Conservation (phyloP, 2,888 invertebrate species). For the Zaprionus obscuricornis region DNA sequence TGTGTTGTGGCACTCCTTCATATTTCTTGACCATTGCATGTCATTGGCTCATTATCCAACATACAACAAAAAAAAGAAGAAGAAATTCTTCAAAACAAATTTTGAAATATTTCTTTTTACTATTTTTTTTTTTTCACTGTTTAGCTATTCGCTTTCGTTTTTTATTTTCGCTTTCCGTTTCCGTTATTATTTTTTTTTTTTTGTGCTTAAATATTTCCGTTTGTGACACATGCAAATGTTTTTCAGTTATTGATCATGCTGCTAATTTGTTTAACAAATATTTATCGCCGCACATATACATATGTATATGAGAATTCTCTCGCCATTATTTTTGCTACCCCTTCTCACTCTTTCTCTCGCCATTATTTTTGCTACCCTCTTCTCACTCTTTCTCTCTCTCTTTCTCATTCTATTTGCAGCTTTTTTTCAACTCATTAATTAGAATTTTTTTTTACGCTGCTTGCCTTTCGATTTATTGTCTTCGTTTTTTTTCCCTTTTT, state of each 20-base stretch:
- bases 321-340: constrained; percentile 17
- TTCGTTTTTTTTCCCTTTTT: constrained; percentile 6
- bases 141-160: too few relatives aligned
- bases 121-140: not conserved
- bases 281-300: constrained; percentile 31
- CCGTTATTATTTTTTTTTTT: not conserved
- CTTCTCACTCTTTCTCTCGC: not conserved
- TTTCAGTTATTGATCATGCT: not conserved
- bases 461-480: constrained; percentile 39
- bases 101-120: too few relatives aligned
- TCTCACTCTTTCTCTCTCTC: not conserved
- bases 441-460: constrained; percentile 45
- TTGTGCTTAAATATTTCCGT: constrained; percentile 8
- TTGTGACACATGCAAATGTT: constrained; percentile 48
- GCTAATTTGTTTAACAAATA: constrained; percentile 68
- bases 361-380: not conserved
- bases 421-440: constrained; percentile 50
- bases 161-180: constrained; percentile 22
- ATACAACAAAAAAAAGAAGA: too few relatives aligned
- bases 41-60: constrained; percentile 53
- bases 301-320: not conserved
- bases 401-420: too few relatives aligned
- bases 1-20: constrained; percentile 37
- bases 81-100: too few relatives aligned
- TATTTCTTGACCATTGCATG: constrained; percentile 52